phyloP scores from a whole-genome alignment of 1,140 invertebrate genomes.

The Bombus fervidus region DNA sequence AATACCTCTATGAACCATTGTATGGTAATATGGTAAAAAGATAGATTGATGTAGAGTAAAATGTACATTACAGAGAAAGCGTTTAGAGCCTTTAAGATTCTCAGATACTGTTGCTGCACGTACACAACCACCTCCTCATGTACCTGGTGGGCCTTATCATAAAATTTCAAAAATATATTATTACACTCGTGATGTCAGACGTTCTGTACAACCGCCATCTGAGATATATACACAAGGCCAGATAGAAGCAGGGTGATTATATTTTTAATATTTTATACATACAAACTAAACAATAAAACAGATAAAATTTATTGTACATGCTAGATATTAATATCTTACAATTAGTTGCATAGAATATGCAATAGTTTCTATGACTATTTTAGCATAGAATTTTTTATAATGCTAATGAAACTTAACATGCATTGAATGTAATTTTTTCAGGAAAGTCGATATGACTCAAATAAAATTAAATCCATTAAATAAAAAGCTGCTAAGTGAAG shows the following conservation, averaged over 20 bases:
- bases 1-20: too few species aligned
- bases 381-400: not conserved
- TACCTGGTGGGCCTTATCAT: conserved; percentile 90
- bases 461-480: conserved; percentile 4
- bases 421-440: conserved; percentile 29
- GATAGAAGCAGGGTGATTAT: conserved; percentile 52
- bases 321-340: not conserved
- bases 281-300: not conserved
- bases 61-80: conserved; percentile 26
- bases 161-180: conserved; percentile 91
- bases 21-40: not conserved
- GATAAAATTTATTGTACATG: not conserved
- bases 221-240: conserved; percentile 52
- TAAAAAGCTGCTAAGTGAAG: conserved; percentile 1
- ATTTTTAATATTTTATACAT: not conserved
- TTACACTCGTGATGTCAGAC: conserved; percentile 88
- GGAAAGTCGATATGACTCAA: not conserved
- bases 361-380: not conserved
- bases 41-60: not conserved
- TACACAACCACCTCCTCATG: conserved; percentile 88
- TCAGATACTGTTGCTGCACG: conserved; percentile 85
- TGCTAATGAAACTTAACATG: not conserved
- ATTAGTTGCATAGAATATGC: not conserved
- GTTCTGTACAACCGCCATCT: conserved; percentile 87
- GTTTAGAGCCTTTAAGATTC: conserved; percentile 83